Percentiles rank a stretch among this genome's conserved stretches.
phyloP scores from a whole-genome alignment of 1,140 invertebrate species.

The Probaryconus sp. region DNA sequence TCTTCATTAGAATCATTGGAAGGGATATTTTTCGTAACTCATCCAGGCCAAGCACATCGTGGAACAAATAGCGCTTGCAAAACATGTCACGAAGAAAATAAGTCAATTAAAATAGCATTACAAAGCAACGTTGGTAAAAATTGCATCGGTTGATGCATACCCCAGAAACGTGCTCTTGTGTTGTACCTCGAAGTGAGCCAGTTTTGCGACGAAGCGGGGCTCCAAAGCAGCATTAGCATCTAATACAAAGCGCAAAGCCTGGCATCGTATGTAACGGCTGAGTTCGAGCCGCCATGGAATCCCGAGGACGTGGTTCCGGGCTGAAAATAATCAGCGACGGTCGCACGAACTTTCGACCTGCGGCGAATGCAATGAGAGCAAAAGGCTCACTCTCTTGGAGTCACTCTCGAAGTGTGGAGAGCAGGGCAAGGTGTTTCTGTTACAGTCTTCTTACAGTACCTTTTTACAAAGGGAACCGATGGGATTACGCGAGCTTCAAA shows the following conservation, averaged over 20 bases:
- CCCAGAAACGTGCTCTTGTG: constrained; percentile 30
- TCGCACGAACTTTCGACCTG: constrained; percentile 76
- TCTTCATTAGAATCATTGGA: too few relatives aligned
- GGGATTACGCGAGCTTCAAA: too few relatives aligned
- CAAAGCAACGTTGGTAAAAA: constrained; percentile 18
- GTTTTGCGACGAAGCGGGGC: constrained; percentile 43
- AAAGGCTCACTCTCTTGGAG: constrained; percentile 60
- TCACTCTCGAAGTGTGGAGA: constrained; percentile 37
- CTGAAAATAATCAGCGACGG: constrained; percentile 74
- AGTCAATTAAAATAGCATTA: constrained; percentile 46
- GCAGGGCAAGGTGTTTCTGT: constrained; percentile 48
- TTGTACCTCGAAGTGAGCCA: constrained; percentile 19
- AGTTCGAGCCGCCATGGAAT: constrained; percentile 57
- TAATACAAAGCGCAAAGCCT: constrained; percentile 36
- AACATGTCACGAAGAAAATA: constrained; percentile 25
- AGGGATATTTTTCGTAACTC: too few relatives aligned
- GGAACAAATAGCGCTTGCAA: too few relatives aligned
- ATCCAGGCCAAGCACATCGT: too few relatives aligned
- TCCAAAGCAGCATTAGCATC: constrained; percentile 44
- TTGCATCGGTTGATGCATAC: constrained; percentile 25
- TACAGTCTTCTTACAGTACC: constrained; percentile 6
- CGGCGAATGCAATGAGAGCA: constrained; percentile 72
- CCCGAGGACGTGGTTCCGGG: constrained; percentile 71
- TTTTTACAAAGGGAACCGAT: too few relatives aligned
- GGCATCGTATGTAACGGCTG: constrained; percentile 23